phyloP scores from a whole-genome alignment of 2,113 vertebrate species.

The Cyanoramphus novaezelandiae region DNA sequence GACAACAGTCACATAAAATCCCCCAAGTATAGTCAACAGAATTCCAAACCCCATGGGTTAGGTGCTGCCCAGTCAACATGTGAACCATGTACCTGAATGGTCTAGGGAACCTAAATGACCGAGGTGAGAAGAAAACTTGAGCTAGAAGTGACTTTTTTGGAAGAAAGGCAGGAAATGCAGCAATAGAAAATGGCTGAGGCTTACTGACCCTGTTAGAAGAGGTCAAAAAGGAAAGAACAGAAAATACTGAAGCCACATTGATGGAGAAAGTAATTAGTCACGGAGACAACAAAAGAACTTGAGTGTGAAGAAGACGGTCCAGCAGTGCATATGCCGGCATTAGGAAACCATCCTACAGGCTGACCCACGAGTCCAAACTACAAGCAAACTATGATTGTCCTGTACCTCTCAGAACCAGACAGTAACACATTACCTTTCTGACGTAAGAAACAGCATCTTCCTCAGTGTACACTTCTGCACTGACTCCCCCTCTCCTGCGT shows the following conservation, averaged over 20 bases:
- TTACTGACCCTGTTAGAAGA: background rate
- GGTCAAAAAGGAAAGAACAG: background rate
- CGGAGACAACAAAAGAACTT: background rate
- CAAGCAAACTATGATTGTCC: rapidly evolving
- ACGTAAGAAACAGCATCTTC: slow-evolving; percentile 97
- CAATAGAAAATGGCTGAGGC: background rate
- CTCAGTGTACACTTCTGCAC: slow-evolving; percentile 95
- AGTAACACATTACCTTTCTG: slow-evolving; percentile 83
- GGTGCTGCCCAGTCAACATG: background rate
- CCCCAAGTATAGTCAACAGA: background rate
- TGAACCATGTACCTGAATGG: background rate
- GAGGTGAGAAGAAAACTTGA: background rate
- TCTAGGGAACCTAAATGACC: background rate
- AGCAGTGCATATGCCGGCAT: rapidly evolving
- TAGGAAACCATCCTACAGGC: background rate
- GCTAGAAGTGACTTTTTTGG: background rate
- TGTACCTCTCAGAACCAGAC: background rate
- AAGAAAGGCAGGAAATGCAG: background rate
- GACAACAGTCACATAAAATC: background rate
- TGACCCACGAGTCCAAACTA: background rate
- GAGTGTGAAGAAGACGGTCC: background rate
- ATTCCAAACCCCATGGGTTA: background rate
- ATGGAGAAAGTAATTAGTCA: background rate
- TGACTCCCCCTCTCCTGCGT: slow-evolving; percentile 90
- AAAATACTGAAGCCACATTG: background rate